These are phyloP conservation scores for Drosophila multiciliata DNA, from an alignment of 2,888 invertebrate genomes.

Conservation along the genomic window DNA sequence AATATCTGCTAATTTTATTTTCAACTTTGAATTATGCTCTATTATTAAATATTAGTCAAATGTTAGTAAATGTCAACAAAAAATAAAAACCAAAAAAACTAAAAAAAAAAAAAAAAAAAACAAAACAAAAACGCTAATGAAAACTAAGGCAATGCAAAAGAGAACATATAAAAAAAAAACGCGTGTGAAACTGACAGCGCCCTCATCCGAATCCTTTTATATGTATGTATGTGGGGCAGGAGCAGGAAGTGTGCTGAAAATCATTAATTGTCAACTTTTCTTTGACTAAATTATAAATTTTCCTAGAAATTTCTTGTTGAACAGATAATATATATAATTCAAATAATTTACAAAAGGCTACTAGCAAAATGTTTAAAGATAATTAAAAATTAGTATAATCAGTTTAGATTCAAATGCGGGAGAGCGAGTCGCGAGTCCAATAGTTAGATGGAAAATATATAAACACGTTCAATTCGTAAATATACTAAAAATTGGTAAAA, in stretches of 20 bases:
- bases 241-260: not conserved
- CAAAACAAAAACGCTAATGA: constrained; percentile 2
- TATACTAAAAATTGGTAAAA: constrained; percentile 2
- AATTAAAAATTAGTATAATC: not conserved
- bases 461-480: constrained; percentile 11
- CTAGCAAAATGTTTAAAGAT: constrained; percentile 11
- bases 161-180: constrained; percentile 17
- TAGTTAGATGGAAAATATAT: not conserved
- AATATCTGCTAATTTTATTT: constrained; percentile 76
- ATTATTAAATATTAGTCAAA: constrained; percentile 75
- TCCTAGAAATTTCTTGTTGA: not conserved
- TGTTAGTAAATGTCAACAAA: constrained; percentile 56
- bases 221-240: not conserved
- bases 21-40: constrained; percentile 75
- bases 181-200: constrained; percentile 35
- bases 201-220: constrained; percentile 3
- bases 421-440: not conserved
- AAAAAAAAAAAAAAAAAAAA: constrained; percentile 10
- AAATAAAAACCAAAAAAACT: constrained; percentile 5
- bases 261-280: not conserved
- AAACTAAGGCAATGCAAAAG: constrained; percentile 45
- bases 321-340: not conserved
- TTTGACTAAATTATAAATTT: not conserved
- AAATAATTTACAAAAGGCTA: not conserved
- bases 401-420: not conserved